Evolutionary conservation across 2,797 vertebrate genomes (phyloP).

Genomic region (Sebastiscus albofasciatus): DNA sequence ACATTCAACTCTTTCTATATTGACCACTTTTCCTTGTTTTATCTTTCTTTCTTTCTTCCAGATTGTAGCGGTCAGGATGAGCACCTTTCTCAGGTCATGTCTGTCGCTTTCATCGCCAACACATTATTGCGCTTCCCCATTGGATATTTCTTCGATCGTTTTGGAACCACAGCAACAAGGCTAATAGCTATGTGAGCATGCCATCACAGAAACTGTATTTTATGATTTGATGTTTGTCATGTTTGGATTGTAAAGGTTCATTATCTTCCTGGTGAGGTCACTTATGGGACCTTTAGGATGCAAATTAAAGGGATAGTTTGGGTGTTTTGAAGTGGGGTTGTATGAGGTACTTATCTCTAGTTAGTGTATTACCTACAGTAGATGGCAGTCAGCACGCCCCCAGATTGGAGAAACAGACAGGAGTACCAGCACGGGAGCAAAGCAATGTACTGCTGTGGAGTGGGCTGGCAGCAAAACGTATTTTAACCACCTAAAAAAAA

Average conservation of each 20-base stretch:
- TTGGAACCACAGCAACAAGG: conserved; percentile 79
- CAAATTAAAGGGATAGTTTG: not conserved
- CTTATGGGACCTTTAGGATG: not conserved
- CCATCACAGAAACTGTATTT: not conserved
- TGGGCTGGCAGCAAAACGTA: too few species aligned
- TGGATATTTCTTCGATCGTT: conserved; percentile 83
- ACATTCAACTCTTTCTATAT: not conserved
- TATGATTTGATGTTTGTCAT: not conserved
- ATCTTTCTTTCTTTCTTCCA: conserved; percentile 32
- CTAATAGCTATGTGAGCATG: conserved; percentile 62
- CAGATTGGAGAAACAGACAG: not conserved
- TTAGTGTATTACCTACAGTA: not conserved
- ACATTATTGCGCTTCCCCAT: conserved; percentile 84
- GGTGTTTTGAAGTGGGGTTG: not conserved
- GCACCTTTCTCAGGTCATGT: conserved; percentile 84
- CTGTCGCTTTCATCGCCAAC: conserved; percentile 85
- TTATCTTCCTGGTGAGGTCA: not conserved
- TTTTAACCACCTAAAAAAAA: too few species aligned
- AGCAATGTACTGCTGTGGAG: too few species aligned
- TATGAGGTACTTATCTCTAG: not conserved
- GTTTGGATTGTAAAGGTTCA: not conserved
- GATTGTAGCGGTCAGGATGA: conserved; percentile 82
- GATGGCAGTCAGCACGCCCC: not conserved
- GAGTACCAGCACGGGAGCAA: not conserved
- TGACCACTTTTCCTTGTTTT: not conserved